These are phyloP conservation scores for Cyanistes caeruleus DNA, from an alignment of 2,113 vertebrate genomes.

Conservation along the genomic window DNA sequence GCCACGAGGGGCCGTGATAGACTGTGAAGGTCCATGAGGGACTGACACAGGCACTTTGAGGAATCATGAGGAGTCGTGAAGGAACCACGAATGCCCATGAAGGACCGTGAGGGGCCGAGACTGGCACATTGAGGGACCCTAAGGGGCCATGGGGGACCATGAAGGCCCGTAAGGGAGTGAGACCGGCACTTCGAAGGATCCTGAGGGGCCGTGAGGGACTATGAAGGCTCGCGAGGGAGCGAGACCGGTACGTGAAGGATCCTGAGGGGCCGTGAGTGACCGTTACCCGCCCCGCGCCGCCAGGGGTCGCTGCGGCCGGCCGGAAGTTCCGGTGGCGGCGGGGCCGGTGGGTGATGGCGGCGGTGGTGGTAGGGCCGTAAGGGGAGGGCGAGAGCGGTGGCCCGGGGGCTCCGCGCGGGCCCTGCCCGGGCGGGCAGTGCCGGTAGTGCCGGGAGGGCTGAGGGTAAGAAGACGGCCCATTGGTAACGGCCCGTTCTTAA, in stretches of 20 bases:
- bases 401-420: not conserved
- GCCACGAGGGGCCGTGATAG: too few species aligned
- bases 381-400: not conserved
- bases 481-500: not conserved
- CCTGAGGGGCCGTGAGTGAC: accelerated
- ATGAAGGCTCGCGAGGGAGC: too few species aligned
- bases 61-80: too few species aligned
- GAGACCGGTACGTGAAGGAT: accelerated
- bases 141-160: not conserved
- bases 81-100: not conserved
- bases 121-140: accelerated
- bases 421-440: not conserved
- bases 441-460: not conserved
- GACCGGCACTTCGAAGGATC: accelerated
- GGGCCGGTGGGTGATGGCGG: not conserved
- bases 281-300: not conserved
- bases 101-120: accelerated
- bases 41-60: too few species aligned
- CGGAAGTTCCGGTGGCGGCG: not conserved
- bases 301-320: not conserved
- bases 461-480: not conserved
- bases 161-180: accelerated
- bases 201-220: accelerated
- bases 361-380: not conserved
- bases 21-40: too few species aligned